Evolutionary conservation across 2,888 invertebrate genomes (phyloP).

Genomic region (Cephus nigrinus): DNA sequence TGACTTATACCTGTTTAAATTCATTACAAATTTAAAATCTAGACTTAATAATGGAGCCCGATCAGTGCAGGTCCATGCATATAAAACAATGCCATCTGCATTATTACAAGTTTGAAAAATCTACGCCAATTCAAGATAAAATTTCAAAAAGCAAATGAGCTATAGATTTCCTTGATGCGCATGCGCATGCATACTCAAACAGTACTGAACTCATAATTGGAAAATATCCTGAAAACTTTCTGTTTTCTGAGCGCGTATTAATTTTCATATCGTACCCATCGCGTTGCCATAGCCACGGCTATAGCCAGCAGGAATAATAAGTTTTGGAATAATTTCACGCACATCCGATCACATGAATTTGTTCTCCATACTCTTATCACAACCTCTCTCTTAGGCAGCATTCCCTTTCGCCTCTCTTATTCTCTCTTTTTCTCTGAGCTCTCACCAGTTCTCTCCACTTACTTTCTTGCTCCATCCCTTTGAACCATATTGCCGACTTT

Average conservation of each 20-base stretch:
- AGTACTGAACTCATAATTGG: slow-evolving; percentile 26
- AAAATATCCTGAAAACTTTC: slow-evolving; percentile 37
- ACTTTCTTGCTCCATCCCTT: slow-evolving; percentile 3
- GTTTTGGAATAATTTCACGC: slow-evolving; percentile 49
- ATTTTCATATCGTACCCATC: slow-evolving; percentile 38
- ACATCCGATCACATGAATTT: slow-evolving; percentile 44
- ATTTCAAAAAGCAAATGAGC: background rate
- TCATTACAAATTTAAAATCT: background rate
- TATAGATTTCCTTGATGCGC: background rate
- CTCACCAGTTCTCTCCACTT: background rate
- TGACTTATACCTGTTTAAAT: background rate
- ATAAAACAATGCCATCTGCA: background rate
- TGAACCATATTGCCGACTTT: background rate
- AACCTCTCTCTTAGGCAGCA: slow-evolving; percentile 18
- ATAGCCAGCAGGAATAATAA: slow-evolving; percentile 41
- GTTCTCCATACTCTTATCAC: slow-evolving; percentile 18
- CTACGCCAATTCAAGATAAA: background rate
- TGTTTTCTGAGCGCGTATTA: slow-evolving; percentile 38
- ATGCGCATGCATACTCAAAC: background rate
- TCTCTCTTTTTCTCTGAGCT: slow-evolving; percentile 7
- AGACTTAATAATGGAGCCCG: background rate
- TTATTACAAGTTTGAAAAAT: background rate
- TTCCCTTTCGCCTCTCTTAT: slow-evolving; percentile 8
- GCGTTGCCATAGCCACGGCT: slow-evolving; percentile 31
- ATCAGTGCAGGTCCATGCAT: too few species aligned